Percentiles rank a stretch among this genome's conserved stretches.
Evolutionary conservation across 2,113 vertebrate species (phyloP).

Genomic region (Datnioides undecimradiatus): DNA sequence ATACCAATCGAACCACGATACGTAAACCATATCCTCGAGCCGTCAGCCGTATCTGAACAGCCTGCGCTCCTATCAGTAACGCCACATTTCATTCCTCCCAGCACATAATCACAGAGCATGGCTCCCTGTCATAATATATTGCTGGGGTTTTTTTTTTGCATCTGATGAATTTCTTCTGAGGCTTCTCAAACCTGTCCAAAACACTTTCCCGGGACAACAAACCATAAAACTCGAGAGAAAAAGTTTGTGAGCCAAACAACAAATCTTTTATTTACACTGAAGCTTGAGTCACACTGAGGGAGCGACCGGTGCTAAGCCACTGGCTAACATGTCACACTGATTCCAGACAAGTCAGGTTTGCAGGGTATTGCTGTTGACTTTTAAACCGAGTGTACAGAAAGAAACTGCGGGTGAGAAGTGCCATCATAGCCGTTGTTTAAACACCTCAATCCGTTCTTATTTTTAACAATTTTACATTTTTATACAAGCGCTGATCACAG

Average conservation of each 20-base stretch:
- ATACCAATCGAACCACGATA: slow-evolving; percentile 52
- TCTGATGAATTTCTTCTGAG: slow-evolving; percentile 22
- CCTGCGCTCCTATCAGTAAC: slow-evolving; percentile 60
- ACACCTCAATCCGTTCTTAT: slow-evolving; percentile 16
- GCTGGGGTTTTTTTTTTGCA: slow-evolving; percentile 38
- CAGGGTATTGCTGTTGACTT: slow-evolving; percentile 31
- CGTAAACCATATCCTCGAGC: slow-evolving; percentile 55
- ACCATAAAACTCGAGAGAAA: slow-evolving; percentile 29
- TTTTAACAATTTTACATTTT: slow-evolving; percentile 57
- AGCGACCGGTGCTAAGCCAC: slow-evolving; percentile 27
- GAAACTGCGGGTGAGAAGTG: slow-evolving; percentile 11
- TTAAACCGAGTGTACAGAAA: slow-evolving; percentile 23
- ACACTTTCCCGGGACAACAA: slow-evolving; percentile 22
- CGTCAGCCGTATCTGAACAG: slow-evolving; percentile 44
- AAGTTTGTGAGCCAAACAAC: slow-evolving; percentile 61
- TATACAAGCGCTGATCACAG: slow-evolving; percentile 51
- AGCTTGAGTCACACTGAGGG: slow-evolving; percentile 58
- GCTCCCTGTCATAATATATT: slow-evolving; percentile 29
- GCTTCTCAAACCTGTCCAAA: slow-evolving; percentile 35
- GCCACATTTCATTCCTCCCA: slow-evolving; percentile 63
- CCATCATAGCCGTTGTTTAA: slow-evolving; percentile 11
- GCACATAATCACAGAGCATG: slow-evolving; percentile 43
- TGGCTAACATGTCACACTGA: slow-evolving; percentile 36
- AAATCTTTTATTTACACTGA: slow-evolving; percentile 80
- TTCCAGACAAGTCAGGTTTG: slow-evolving; percentile 28